Evolutionary conservation across 2,888 invertebrate species (phyloP), one percentile per base, ranked within the genome.

Genomic region (Pharmacophagus antenor): DNA sequence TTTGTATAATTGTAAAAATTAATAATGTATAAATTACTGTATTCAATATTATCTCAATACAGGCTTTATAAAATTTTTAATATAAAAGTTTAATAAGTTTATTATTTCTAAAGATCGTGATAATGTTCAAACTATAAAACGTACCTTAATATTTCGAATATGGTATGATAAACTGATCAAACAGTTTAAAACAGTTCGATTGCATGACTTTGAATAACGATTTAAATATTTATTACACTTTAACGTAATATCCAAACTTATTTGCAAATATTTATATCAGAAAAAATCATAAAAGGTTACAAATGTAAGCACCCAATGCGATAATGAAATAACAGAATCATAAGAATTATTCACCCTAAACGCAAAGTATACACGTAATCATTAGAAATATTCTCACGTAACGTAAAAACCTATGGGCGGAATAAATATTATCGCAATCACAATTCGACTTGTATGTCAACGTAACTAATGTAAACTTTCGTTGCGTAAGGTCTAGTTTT

Each of bases 381-480:
- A n/a, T n/a, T n/a, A 37, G n/a, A 37, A 37, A 37, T 37, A n/a
- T 37, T 27, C n/a, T 37, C 37, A n/a, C n/a, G n/a, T 0, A 6
- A 15, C 5, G 37, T 37, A 37, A 37, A 37, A 37, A 37, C n/a
- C 15, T 2, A 37, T 5, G n/a, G 10, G 4, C n/a, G n/a, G 15
- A 37, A 15, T 37, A 37, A 37, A 37, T 37, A 48, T n/a, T 23
- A 23, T 5, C 18, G 18, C n/a, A 37, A 31, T 50, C 31, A 50
- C 50, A 25, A n/a, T 21, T 18, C 15, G 18, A 21, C 18, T 42
- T 31, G 31, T 27, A 31, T 44, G 23, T 25, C n/a, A 53, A 51
- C 41, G 48, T 50, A 56, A 52, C 42, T 31, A 25, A 21, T 20
- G 46, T 61, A 58, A 49, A 42, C 44, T 56, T 54, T 44, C 58